Base-by-base conservation (phyloP, 2,888 invertebrate species). In the Lamellibrachia satsuma region DNA sequence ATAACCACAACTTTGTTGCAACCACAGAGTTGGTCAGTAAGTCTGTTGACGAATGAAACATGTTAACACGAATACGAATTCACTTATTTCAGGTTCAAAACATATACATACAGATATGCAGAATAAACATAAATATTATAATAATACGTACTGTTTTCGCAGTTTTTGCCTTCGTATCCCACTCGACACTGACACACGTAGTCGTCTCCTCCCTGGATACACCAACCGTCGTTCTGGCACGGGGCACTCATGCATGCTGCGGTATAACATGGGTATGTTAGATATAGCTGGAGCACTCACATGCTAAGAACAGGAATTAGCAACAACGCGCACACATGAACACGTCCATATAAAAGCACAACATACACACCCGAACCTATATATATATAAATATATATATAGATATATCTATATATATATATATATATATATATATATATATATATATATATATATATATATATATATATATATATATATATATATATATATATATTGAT, bases 201-300 rank as follows among this genome's bases (percentile, higher is more conserved):
- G 27, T 91, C 91, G 57, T 52, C 27, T 0, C 3, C 15, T n/a
- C 39, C 22, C 9, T 11, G 22, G 91, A 91, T 91, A n/a, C 91
- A 55, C 91, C 91, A 91, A 15, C 91, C 91, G 91, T 55, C 57
- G n/a, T 91, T 91, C 57, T 91, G 91, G 52, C 91, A 91, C 52
- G 91, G 91, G 11, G 52, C 39, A 52, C 55, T 55, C n/a, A 55
- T n/a, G 55, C 91, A 91, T 22, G 91, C 91, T 91, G 55, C 75
- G 75, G 75, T 15, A 75, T 22, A 75, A 22, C 75, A 22, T n/a
- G 15, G 22, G 75, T 6, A 15, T 75, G 15, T 75, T 75, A 75
- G 75, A 22, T 75, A 22, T 22, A 22, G 75, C n/a, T 75, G 75
- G 6, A 22, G 6, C 75, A 75, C 75, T n/a, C 15, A 39, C 39